Evolutionary conservation across 2,797 vertebrate species (phyloP), one percentile per base, ranked within the genome.

Genomic region (Crocodylus rhombifer): DNA sequence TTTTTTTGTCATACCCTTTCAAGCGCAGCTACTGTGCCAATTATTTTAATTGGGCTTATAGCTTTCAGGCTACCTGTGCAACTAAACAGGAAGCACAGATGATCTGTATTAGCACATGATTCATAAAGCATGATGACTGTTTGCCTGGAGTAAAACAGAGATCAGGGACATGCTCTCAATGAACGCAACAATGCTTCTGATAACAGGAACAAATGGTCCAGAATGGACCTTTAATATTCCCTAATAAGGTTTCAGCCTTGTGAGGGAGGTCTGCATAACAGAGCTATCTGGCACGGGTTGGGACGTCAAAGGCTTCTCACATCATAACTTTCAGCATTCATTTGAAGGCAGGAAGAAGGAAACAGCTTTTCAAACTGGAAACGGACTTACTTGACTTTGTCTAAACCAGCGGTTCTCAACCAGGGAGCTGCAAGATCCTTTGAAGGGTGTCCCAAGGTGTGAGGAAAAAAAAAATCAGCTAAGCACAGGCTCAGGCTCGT

Each of bases 151-250:
- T 67, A 67, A 33, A 67, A n/a, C 30, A 30, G 30, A 30, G 30
- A 20, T 30, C 30, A 18, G 64, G 16, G 17, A 30, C 64, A 67
- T 20, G 17, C 10, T 5, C 64, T 67, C 28, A 18, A 33, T 33
- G n/a, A 67, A 67, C n/a, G 12, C 10, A 65, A 62, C 23, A 62
- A 65, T 65, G 28, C 28, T n/a, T 8, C 18, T 30, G 28, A n/a
- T 16, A 65, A n/a, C 64, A n/a, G 64, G 28, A 65, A 30, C 28
- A 65, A 65, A 9, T 17, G 30, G 17, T 64, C 42, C 36, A 23
- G 14, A 61, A 26, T 12, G 67, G 5, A 16, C 12, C 0, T 0
- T 3, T 1, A 30, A 55, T 25, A 11, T 2, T 16, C 64, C 55
- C 17, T 17, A 78, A 51, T 36, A 81, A 36, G 87, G 4, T 17